These are phyloP conservation scores for Zapornia atra DNA, from an alignment of 2,113 vertebrate species.

Conservation along the genomic window DNA sequence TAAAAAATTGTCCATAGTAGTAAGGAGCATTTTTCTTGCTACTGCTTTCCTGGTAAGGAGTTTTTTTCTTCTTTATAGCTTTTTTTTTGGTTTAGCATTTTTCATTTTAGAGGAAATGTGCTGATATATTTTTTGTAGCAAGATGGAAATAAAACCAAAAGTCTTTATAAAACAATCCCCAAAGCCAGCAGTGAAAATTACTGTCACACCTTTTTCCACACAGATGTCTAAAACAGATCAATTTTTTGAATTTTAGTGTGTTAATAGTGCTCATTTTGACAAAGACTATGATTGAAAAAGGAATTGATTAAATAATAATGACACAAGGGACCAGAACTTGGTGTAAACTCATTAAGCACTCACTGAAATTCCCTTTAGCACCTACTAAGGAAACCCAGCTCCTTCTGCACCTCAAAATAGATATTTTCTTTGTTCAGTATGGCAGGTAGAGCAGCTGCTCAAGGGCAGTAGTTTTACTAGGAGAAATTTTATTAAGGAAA, in stretches of 20 bases:
- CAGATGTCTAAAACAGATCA: neutral
- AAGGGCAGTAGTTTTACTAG: neutral
- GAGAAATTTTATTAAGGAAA: neutral
- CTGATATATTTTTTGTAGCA: neutral
- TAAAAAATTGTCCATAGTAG: neutral
- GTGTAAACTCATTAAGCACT: neutral
- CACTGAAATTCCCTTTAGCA: neutral
- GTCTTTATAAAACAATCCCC: neutral
- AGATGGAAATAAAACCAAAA: neutral
- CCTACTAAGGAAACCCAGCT: neutral
- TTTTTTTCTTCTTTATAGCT: neutral
- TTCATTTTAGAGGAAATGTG: neutral
- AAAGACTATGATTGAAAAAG: neutral
- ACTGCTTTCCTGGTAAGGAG: neutral
- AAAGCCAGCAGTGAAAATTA: neutral
- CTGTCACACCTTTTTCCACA: neutral
- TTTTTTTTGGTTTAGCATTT: neutral
- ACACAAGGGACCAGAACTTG: neutral
- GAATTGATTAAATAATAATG: neutral
- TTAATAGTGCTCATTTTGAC: neutral
- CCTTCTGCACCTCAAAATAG: neutral
- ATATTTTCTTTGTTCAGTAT: neutral
- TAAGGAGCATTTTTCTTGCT: neutral
- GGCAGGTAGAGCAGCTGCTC: neutral
- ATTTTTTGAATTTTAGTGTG: neutral